phyloP scores from a whole-genome alignment of 2,113 vertebrate species.

The Scalopus aquaticus region DNA sequence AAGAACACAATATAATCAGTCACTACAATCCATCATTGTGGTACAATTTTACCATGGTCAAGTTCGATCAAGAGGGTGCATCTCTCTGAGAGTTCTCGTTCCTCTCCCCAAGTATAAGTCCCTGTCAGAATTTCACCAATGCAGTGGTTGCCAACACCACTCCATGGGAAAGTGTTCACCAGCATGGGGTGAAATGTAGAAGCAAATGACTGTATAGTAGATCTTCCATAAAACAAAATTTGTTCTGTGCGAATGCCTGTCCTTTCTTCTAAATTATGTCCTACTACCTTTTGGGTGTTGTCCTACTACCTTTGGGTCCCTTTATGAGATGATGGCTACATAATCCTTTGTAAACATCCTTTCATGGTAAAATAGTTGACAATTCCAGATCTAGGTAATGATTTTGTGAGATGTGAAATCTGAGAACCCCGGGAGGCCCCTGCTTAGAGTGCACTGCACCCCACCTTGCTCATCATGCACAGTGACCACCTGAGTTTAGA shows the following conservation, averaged over 20 bases:
- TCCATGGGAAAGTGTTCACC: not conserved
- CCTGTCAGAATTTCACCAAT: not conserved
- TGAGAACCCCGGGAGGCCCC: not conserved
- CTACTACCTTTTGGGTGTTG: not conserved
- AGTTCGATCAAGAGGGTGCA: not conserved
- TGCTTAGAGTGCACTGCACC: not conserved
- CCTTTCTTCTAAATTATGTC: not conserved
- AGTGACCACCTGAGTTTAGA: not conserved
- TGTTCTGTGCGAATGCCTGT: not conserved
- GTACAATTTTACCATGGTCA: not conserved
- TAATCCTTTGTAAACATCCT: not conserved
- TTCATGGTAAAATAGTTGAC: not conserved
- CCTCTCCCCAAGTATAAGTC: too few species aligned
- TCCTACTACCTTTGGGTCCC: not conserved
- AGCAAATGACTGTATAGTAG: not conserved
- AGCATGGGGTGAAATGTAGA: not conserved
- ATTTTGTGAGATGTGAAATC: not conserved
- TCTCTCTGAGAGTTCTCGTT: not conserved
- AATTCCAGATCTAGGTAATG: not conserved
- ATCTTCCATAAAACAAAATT: not conserved
- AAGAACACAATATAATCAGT: not conserved
- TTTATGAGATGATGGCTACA: not conserved
- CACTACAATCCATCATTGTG: not conserved
- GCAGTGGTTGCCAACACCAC: not conserved
- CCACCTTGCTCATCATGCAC: not conserved